phyloP scores from a whole-genome alignment of 1,140 invertebrate genomes.

The Fopius arisanus region DNA sequence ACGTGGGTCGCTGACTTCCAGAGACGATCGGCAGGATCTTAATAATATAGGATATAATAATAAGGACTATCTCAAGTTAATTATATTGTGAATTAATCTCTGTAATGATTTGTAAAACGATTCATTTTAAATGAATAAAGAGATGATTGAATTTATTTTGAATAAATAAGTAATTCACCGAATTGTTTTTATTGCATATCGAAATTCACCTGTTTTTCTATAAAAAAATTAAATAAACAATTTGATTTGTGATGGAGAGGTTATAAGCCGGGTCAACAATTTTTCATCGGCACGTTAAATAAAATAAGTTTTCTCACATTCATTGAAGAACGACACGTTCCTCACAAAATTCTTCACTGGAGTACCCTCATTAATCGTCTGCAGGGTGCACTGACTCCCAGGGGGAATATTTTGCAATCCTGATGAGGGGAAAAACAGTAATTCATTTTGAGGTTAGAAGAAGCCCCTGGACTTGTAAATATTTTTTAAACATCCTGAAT shows the following conservation, averaged over 20 bases:
- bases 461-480: not conserved
- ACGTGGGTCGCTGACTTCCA: slow-evolving; percentile 96
- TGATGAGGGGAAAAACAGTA: not conserved
- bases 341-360: not conserved
- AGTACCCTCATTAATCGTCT: not conserved
- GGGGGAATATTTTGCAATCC: not conserved
- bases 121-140: too few species aligned
- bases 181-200: too few species aligned
- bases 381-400: not conserved
- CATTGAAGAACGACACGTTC: slow-evolving; percentile 18
- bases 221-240: too few species aligned
- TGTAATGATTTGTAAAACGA: too few species aligned
- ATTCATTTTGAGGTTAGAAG: not conserved
- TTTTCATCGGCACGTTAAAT: too few species aligned
- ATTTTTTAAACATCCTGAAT: not conserved
- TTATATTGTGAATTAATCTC: too few species aligned
- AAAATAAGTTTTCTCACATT: slow-evolving; percentile 7
- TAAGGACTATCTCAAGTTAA: too few species aligned
- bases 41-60: not conserved
- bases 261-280: too few species aligned
- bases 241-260: not conserved
- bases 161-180: too few species aligned
- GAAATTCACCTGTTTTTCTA: too few species aligned
- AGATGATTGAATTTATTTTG: too few species aligned
- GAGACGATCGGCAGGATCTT: slow-evolving; percentile 81